Evolutionary conservation across 2,888 invertebrate genomes (phyloP).

Genomic region (Drosophila anomalipes): DNA sequence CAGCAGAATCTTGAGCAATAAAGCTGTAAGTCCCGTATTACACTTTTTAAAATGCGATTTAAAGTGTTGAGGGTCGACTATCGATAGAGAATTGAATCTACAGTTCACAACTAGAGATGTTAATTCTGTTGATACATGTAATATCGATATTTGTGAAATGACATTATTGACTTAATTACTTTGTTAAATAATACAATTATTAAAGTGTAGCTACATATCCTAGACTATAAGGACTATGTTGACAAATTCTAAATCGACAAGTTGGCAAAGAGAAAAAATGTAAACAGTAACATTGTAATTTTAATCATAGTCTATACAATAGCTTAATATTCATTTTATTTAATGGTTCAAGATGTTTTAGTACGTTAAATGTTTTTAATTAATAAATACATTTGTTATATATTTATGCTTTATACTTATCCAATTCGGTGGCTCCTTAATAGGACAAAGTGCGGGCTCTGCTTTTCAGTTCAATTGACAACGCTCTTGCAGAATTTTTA

Average conservation of each 20-base stretch:
- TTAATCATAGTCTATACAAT: not conserved
- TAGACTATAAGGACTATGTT: not conserved
- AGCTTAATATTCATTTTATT: not conserved
- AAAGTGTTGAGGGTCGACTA: not conserved
- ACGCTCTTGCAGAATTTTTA: slow-evolving; percentile 19
- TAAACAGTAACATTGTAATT: not conserved
- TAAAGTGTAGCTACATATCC: not conserved
- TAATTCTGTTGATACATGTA: not conserved
- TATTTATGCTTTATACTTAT: not conserved
- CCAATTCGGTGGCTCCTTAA: not conserved
- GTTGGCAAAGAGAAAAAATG: not conserved
- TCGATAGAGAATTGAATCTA: not conserved
- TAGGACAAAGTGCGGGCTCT: not conserved
- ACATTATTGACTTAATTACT: not conserved
- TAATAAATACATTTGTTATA: not conserved
- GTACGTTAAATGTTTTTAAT: not conserved
- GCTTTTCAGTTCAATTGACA: slow-evolving; percentile 1
- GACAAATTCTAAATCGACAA: not conserved
- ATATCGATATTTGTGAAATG: not conserved
- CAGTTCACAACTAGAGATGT: not conserved
- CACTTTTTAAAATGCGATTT: not conserved
- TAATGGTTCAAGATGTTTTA: not conserved
- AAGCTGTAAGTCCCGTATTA: not conserved
- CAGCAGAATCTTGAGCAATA: not conserved
- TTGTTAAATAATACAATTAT: not conserved